Evolutionary conservation across 1,140 invertebrate genomes (phyloP).

Genomic region (Harpegnathos saltator): DNA sequence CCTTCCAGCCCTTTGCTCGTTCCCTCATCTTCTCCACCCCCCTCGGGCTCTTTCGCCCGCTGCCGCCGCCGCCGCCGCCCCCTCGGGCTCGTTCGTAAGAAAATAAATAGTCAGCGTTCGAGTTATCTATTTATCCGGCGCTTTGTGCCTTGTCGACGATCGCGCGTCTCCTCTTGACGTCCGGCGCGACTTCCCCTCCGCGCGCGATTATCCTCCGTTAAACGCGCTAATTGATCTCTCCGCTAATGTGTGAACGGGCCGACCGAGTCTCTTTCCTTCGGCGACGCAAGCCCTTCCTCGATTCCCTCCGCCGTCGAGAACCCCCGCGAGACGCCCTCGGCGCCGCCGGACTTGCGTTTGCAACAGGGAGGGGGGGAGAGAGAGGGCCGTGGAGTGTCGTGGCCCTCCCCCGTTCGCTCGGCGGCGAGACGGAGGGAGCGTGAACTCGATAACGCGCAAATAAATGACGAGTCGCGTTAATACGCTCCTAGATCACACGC

Average conservation of each 20-base stretch:
- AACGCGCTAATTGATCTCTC: too few relatives aligned
- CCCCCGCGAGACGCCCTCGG: too few relatives aligned
- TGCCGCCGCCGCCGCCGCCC: too few relatives aligned
- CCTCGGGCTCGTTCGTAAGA: conserved; percentile 26
- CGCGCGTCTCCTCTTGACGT: neutral
- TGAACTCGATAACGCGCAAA: conserved; percentile 42
- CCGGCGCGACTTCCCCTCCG: too few relatives aligned
- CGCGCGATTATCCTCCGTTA: too few relatives aligned
- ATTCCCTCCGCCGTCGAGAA: too few relatives aligned
- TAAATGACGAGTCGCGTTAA: conserved; percentile 30
- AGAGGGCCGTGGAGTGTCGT: too few relatives aligned
- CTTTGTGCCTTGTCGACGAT: conserved; percentile 45
- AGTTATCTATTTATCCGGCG: conserved; percentile 53
- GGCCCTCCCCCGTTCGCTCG: too few relatives aligned
- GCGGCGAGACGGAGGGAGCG: neutral
- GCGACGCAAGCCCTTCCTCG: too few relatives aligned
- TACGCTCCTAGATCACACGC: conserved; percentile 15
- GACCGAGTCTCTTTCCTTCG: too few relatives aligned
- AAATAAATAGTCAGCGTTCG: conserved; percentile 68
- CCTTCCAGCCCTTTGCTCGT: neutral
- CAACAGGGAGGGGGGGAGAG: too few relatives aligned
- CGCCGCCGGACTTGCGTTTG: neutral
- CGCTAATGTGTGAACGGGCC: too few relatives aligned
- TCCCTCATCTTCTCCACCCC: neutral
- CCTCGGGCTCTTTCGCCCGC: neutral